Base-by-base conservation (phyloP, 2,113 vertebrate species). In the Marmota flaviventris region DNA sequence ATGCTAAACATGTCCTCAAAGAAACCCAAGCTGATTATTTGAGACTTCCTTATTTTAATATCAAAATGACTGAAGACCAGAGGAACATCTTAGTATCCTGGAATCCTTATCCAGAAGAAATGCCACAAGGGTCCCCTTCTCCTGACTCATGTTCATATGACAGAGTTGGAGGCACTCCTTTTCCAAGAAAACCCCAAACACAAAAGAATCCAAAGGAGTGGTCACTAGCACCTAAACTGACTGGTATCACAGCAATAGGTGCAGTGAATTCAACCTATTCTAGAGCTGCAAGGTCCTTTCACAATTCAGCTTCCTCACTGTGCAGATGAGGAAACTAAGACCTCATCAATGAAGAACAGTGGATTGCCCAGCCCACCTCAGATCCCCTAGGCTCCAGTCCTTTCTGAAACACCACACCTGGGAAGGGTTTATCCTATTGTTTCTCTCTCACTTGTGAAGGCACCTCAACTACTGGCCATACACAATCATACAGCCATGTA, bases 71-170 rank as follows among this genome's bases (percentile, higher is more conserved):
- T 82, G 37, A 89, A 87, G 72, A 56, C 22, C 42, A 56, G n/a
- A 65, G 27, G 27, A 58, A 56, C 22, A 32, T 77, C 61, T 76
- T 94, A 17, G 17, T 27, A 92, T 95, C 34, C 45, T 65, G 20
- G 69, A 95, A 93, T 84, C 27, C 20, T 89, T n/a, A 58, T 67
- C 79, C 58, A 70, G 65, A 86, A 77, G 65, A 85, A 95, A 69
- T 1, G 17, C 10, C 79, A 67, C 17, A 25, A 53, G 25, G 85
- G 37, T 25, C 32, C 29, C 2, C 14, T 84, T 76, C 37, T 92
- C 84, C 27, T 42, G 69, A 72, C 34, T 77, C 45, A 72, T 16
- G 34, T 67, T 87, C 75, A 53, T 45, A 16, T 56, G 45, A 14
- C 16, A 76, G 83, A 77, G 24, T 83, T 53, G 78, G 48, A 48